Base-by-base conservation (phyloP, 2,888 invertebrate species). In the Parnassius mnemosyne region DNA sequence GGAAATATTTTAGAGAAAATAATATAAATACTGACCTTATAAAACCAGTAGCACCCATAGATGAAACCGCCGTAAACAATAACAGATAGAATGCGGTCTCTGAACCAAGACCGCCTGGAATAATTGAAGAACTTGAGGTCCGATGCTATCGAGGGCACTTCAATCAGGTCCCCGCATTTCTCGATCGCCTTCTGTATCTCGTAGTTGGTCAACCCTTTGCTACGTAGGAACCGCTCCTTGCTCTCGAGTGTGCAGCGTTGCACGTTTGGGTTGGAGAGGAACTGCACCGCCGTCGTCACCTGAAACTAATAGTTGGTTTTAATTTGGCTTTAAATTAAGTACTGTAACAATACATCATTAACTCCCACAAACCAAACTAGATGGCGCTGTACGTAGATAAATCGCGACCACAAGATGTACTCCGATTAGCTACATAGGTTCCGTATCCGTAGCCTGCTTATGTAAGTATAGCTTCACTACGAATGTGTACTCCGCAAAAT, bases 191-290 rank as follows among this genome's bases (percentile, higher is more conserved):
- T 88, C 75, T 94, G 93, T 68, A 97, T 95, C 84, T 97, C 97
- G 1, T 93, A 87, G 56, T 95, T 94, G 0, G 95, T 94, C 0
- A 97, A 87, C 53, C 97, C 97, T 84, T 97, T 96, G 75, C 93
- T 93, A 69, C 94, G 93, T 2, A 97, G 92, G 83, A 97, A 97
- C 67, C 94, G 93, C 79, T 96, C 95, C 76, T 96, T 97, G 80
- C 96, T 95, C 62, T 94, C 92, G 60, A 95, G 78, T 0, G 97
- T 94, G 72, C 96, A 96, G 69, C 93, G 91, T 58, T 94, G 93
- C 2, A 97, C 96, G 81, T 95, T 96, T n/a, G 95, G 95, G 87
- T 97, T 97, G 81, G 95, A 94, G 58, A 97, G 88, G 89, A 97
- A 97, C 76, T 96, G 96, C 3, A 97, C 94, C 7, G 97, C 97